Percentiles rank a stretch among this genome's conserved stretches.
Evolutionary conservation across 2,888 invertebrate genomes (phyloP).

Genomic region (Campaea margaritaria): DNA sequence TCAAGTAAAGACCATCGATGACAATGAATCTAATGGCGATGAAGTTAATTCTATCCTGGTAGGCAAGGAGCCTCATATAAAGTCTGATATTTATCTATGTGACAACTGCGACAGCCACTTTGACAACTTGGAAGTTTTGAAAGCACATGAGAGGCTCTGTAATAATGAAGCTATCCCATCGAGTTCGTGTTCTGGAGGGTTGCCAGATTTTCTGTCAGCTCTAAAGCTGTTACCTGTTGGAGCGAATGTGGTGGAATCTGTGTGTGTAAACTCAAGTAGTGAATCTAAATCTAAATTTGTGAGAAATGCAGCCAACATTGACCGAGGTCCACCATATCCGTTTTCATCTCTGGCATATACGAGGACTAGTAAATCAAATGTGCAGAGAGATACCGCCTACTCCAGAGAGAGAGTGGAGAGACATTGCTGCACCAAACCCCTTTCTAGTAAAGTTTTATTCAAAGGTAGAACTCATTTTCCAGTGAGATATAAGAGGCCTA

Average conservation of each 20-base stretch:
- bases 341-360: conserved; percentile 80
- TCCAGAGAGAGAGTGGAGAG: conserved; percentile 75
- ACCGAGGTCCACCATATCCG: conserved; percentile 77
- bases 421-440: conserved; percentile 68
- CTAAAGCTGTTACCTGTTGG: conserved; percentile 65
- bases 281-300: conserved; percentile 62
- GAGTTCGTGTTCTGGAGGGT: conserved; percentile 58
- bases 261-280: conserved; percentile 41
- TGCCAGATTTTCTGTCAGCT: conserved; percentile 73
- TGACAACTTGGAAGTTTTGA: conserved; percentile 75
- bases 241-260: conserved; percentile 43
- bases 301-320: conserved; percentile 67
- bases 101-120: conserved; percentile 91
- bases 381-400: conserved; percentile 65
- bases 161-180: conserved; percentile 63
- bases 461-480: conserved; percentile 75
- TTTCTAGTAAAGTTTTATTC: conserved; percentile 66
- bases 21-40: conserved; percentile 11
- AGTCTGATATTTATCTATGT: conserved; percentile 89
- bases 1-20: conserved; percentile 20
- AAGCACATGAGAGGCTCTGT: conserved; percentile 78
- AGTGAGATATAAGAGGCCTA: conserved; percentile 72
- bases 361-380: conserved; percentile 66
- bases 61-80: conserved; percentile 71
- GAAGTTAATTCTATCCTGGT: not conserved